These are phyloP conservation scores for Spilosoma lubricipeda DNA, from an alignment of 2,888 invertebrate genomes.

Conservation along the genomic window DNA sequence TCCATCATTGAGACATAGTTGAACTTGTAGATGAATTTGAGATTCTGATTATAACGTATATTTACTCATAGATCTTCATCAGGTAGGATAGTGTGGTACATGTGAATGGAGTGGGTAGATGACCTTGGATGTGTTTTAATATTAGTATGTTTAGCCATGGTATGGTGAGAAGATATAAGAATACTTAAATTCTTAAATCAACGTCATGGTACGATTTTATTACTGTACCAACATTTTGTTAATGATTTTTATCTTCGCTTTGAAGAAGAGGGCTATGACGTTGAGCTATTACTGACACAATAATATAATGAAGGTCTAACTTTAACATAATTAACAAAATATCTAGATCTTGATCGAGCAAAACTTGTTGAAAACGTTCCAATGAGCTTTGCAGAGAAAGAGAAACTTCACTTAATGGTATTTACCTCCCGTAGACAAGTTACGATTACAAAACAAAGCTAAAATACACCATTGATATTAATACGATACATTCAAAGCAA, in stretches of 20 bases:
- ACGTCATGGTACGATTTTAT: neutral
- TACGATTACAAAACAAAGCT: conserved; percentile 49
- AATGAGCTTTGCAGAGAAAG: neutral
- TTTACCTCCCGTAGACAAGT: conserved; percentile 28
- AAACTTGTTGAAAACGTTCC: neutral
- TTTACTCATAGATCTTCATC: neutral
- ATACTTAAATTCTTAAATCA: neutral
- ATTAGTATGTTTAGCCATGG: neutral
- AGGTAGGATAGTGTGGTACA: neutral
- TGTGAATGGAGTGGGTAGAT: neutral
- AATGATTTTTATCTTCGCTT: no score
- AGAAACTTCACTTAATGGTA: conserved; percentile 12
- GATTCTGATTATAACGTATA: neutral
- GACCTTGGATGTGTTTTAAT: neutral
- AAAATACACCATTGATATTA: conserved; percentile 55
- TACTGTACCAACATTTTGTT: neutral
- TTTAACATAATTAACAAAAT: neutral
- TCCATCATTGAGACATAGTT: conserved; percentile 3
- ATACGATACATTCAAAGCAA: conserved; percentile 65
- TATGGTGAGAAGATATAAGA: neutral
- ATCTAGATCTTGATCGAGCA: neutral
- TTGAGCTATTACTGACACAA: neutral
- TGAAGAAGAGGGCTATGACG: neutral
- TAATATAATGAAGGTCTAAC: neutral
- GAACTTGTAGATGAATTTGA: neutral